Percentiles rank a stretch among this genome's conserved stretches.
Conservation (phyloP, 1,140 invertebrate genomes). For the Lethocerus indicus region DNA sequence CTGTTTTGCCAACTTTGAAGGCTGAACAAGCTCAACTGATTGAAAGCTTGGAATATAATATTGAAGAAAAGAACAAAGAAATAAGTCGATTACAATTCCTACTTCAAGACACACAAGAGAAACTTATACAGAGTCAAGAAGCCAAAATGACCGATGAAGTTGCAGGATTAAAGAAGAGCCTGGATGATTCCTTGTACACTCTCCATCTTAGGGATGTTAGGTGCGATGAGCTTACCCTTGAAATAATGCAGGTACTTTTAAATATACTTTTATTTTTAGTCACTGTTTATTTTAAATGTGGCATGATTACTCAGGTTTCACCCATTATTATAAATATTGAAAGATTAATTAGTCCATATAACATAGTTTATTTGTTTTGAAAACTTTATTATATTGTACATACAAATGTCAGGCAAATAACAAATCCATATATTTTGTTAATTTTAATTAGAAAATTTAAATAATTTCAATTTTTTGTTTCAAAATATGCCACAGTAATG, state of each 20-base stretch:
- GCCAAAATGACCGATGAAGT: slow-evolving; percentile 10
- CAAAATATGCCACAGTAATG: too few relatives aligned
- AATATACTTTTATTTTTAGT: neutral
- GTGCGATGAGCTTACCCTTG: slow-evolving; percentile 74
- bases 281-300: neutral
- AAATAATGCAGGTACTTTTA: slow-evolving; percentile 45
- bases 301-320: too few relatives aligned
- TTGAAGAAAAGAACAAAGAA: slow-evolving; percentile 22
- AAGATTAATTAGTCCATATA: too few relatives aligned
- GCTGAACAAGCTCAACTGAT: too few relatives aligned
- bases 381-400: too few relatives aligned
- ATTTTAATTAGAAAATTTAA: too few relatives aligned
- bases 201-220: slow-evolving; percentile 72
- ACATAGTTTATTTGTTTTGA: too few relatives aligned
- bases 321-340: too few relatives aligned
- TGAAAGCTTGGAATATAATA: slow-evolving; percentile 15
- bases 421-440: too few relatives aligned
- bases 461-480: too few relatives aligned
- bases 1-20: too few relatives aligned
- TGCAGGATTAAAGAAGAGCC: slow-evolving; percentile 30
- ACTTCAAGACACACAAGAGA: slow-evolving; percentile 7
- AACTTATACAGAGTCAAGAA: slow-evolving; percentile 13
- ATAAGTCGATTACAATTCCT: slow-evolving; percentile 5
- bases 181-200: slow-evolving; percentile 69
- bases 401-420: too few relatives aligned